Percentiles rank a stretch among this genome's conserved stretches.
Evolutionary conservation across 2,113 vertebrate species (phyloP).

Genomic region (Cephalopholis sonnerati): DNA sequence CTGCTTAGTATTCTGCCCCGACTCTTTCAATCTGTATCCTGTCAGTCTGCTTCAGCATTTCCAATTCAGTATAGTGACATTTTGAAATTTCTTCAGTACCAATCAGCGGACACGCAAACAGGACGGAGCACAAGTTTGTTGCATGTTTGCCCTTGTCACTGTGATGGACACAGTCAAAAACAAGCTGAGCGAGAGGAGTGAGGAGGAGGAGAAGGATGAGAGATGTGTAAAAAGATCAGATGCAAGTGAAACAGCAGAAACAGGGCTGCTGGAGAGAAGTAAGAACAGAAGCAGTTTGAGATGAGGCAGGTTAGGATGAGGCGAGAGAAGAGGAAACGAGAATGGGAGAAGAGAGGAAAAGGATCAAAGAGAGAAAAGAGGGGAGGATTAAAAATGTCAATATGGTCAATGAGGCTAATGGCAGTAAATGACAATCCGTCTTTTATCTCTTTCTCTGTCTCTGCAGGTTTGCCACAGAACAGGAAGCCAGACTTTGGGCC

Average conservation of each 20-base stretch:
- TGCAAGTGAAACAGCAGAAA: background rate
- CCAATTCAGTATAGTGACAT: conserved; percentile 40
- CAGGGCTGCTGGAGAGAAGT: background rate
- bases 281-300: background rate
- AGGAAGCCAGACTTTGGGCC: conserved; percentile 4
- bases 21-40: conserved; percentile 34
- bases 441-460: conserved; percentile 37
- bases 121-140: background rate
- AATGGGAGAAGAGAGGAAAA: background rate
- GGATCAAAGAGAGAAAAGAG: background rate
- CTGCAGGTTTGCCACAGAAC: conserved; percentile 52
- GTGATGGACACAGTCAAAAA: conserved; percentile 14
- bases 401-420: conserved; percentile 32
- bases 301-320: background rate
- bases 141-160: background rate
- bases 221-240: background rate
- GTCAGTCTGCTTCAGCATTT: conserved; percentile 48
- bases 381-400: conserved; percentile 28
- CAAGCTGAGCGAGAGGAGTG: background rate
- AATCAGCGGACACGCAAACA: conserved; percentile 26
- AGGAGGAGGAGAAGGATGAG: background rate
- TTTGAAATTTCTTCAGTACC: conserved; percentile 36
- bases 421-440: background rate
- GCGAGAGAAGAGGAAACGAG: conserved; percentile 2
- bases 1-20: conserved; percentile 40